Evolutionary conservation across 2,113 vertebrate species (phyloP).

Genomic region (Passer montanus): DNA sequence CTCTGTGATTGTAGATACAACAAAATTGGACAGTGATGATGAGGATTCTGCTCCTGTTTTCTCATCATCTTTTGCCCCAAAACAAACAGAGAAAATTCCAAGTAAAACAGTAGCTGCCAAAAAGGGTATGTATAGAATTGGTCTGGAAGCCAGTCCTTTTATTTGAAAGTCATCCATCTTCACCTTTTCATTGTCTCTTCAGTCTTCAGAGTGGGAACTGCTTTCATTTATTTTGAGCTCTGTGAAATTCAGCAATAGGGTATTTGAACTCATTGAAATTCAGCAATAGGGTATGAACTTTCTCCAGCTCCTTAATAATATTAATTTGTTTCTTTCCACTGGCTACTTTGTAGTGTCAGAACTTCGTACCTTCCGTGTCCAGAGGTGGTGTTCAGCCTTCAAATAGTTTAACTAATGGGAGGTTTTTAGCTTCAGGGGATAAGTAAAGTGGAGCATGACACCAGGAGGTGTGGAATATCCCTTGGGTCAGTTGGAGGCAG

Average conservation of each 20-base stretch:
- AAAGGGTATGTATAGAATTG: conserved; percentile 80
- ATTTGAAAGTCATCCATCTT: background rate
- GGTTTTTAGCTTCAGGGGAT: background rate
- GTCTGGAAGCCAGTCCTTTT: background rate
- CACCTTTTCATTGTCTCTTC: background rate
- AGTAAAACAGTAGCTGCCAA: conserved; percentile 83
- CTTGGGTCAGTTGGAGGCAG: background rate
- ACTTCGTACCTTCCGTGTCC: rapidly evolving
- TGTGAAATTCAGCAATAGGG: rapidly evolving
- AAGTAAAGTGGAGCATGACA: background rate
- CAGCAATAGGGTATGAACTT: background rate
- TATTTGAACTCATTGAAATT: background rate
- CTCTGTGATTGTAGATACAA: conserved; percentile 77
- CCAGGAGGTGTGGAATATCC: background rate
- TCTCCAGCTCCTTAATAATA: background rate
- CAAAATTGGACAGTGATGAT: conserved; percentile 90
- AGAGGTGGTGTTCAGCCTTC: background rate
- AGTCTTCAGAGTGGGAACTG: background rate
- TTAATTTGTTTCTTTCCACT: background rate
- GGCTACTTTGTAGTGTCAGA: background rate
- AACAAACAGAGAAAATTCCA: conserved; percentile 83
- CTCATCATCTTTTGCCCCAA: conserved; percentile 86
- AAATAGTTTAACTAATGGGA: background rate
- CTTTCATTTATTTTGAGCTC: background rate
- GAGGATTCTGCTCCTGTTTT: conserved; percentile 80